These are phyloP conservation scores for Ammodytes dubius DNA, from an alignment of 2,113 vertebrate species.

Conservation along the genomic window DNA sequence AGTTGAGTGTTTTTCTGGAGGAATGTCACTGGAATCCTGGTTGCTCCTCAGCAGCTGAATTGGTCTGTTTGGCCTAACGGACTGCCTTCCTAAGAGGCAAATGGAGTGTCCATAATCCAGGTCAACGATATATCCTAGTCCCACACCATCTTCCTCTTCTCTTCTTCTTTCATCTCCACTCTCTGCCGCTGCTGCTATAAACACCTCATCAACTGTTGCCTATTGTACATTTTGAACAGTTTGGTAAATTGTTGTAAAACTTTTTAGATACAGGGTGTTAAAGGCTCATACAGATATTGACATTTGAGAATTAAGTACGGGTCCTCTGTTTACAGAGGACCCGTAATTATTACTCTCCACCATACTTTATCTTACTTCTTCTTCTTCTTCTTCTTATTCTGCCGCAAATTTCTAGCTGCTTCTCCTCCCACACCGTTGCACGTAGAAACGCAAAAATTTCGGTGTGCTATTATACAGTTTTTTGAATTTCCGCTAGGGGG, in stretches of 20 bases:
- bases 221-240: background rate
- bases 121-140: slow-evolving; percentile 67
- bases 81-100: slow-evolving; percentile 79
- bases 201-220: background rate
- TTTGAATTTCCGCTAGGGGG: too few relatives aligned
- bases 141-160: slow-evolving; percentile 37
- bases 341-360: too few relatives aligned
- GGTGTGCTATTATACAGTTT: too few relatives aligned
- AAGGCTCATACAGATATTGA: background rate
- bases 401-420: too few relatives aligned
- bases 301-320: too few relatives aligned
- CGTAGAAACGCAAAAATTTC: too few relatives aligned
- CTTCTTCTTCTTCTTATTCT: too few relatives aligned
- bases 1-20: slow-evolving; percentile 17
- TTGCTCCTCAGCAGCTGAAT: slow-evolving; percentile 54
- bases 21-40: slow-evolving; percentile 25
- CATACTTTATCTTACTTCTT: too few relatives aligned
- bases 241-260: background rate
- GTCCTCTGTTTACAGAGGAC: too few relatives aligned
- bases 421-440: too few relatives aligned
- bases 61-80: slow-evolving; percentile 57
- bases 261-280: background rate
- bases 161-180: slow-evolving; percentile 1
- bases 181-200: background rate
- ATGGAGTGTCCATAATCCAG: slow-evolving; percentile 78